Base-by-base conservation (phyloP, 1,140 invertebrate genomes). In the Eumeta japonica region DNA sequence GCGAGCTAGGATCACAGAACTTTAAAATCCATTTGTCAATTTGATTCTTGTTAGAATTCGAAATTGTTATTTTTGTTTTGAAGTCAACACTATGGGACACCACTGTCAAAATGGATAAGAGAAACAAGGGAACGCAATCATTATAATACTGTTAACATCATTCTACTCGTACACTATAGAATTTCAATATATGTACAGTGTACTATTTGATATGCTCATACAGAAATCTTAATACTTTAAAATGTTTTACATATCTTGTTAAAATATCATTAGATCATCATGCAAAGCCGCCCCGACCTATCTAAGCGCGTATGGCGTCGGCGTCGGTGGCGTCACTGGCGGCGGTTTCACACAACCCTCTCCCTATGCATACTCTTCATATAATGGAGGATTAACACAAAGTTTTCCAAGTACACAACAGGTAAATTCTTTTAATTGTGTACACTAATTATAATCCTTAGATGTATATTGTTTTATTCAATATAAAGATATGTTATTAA, bases 401-500 rank as follows among this genome's bases (percentile, higher is more conserved):
- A 79, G 80, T 37, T 85, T 85, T 62, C 74, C 82, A 7, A 71
- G 81, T 32, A 75, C 79, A 2, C 79, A 81, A 36, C 84, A 85
- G 76, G 83, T 84, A 64, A 47, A 33, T 43, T 12, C 14, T 41
- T 28, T n/a, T 24, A 33, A 20, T 39, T 19, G 16, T 31, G n/a
- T n/a, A 24, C 7, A 7, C 7, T 24, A 7, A 24, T 24, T 24
- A 24, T 7, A 7, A 7, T 24, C n/a, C 20, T n/a, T n/a, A n/a
- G n/a, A n/a, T n/a, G n/a, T n/a, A n/a, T n/a, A n/a, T n/a, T n/a
- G n/a, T n/a, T n/a, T n/a, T n/a, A n/a, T n/a, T n/a, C n/a, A n/a
- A n/a, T n/a, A n/a, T n/a, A n/a, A n/a, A n/a, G n/a, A n/a, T n/a
- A n/a, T n/a, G n/a, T n/a, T n/a, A n/a, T n/a, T n/a, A n/a, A n/a